Percentiles rank a stretch among this genome's conserved stretches.
These are phyloP conservation scores for Magallana ariakensis DNA, from an alignment of 1,140 invertebrate genomes.

Conservation along the genomic window DNA sequence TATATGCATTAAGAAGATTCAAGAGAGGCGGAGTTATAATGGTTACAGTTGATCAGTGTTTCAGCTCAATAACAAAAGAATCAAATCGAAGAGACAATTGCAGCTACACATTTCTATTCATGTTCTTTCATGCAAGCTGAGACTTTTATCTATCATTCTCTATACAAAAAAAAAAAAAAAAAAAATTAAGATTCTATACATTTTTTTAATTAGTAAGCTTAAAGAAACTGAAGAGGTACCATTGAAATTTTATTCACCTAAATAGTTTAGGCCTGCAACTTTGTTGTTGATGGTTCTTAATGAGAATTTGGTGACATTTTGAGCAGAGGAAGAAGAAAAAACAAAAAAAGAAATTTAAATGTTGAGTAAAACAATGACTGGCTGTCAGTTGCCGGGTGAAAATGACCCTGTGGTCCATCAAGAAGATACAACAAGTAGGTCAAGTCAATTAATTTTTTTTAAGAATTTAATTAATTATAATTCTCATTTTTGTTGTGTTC, in stretches of 20 bases:
- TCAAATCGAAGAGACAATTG: constrained; percentile 28
- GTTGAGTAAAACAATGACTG: constrained; percentile 10
- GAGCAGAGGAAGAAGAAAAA: background rate
- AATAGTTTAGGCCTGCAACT: too few relatives aligned
- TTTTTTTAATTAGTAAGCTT: constrained; percentile 10
- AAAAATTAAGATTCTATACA: background rate
- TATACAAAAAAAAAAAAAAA: constrained; percentile 18
- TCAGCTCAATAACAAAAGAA: constrained; percentile 21
- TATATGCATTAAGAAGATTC: constrained; percentile 22
- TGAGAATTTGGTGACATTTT: background rate
- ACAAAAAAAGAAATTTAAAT: background rate
- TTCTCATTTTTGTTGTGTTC: too few relatives aligned
- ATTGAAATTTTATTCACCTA: background rate
- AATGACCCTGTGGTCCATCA: background rate
- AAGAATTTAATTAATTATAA: too few relatives aligned
- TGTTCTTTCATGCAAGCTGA: background rate
- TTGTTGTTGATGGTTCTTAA: too few relatives aligned
- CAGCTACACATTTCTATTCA: background rate
- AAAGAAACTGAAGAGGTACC: background rate
- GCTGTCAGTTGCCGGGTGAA: background rate
- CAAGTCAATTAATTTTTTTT: background rate
- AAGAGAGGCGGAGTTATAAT: background rate
- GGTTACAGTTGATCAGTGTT: constrained; percentile 17
- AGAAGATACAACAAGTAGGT: constrained; percentile 38
- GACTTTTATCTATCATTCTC: constrained; percentile 29